Conservation (phyloP, 2,797 vertebrate species). For the Selene dorsalis region DNA sequence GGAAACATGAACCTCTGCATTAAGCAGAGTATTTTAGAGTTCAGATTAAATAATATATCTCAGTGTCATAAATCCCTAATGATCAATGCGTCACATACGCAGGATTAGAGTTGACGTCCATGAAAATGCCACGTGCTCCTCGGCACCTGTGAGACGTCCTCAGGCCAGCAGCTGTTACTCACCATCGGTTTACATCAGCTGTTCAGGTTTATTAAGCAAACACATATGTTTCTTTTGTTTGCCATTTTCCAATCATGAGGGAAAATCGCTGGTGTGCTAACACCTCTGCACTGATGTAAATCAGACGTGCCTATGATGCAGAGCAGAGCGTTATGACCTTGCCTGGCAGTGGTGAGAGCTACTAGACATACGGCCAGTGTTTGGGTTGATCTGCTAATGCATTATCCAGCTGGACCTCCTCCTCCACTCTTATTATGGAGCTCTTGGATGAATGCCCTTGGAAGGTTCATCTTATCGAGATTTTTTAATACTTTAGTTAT, state of each 20-base stretch:
- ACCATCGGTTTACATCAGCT: slow-evolving; percentile 45
- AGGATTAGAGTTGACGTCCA: slow-evolving; percentile 49
- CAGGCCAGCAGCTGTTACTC: slow-evolving; percentile 64
- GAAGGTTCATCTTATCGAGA: neutral
- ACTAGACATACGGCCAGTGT: slow-evolving; percentile 43
- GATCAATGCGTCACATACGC: slow-evolving; percentile 51
- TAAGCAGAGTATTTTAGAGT: neutral
- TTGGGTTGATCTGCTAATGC: slow-evolving; percentile 64
- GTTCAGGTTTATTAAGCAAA: slow-evolving; percentile 45
- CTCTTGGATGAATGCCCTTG: neutral
- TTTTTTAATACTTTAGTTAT: neutral
- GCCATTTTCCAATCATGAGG: slow-evolving; percentile 56
- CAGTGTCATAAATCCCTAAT: slow-evolving; percentile 42
- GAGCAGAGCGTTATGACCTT: slow-evolving; percentile 43
- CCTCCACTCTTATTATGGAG: slow-evolving; percentile 14
- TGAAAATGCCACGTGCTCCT: slow-evolving; percentile 48
- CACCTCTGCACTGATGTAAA: slow-evolving; percentile 68
- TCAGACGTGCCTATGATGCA: slow-evolving; percentile 57
- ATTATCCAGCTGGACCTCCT: slow-evolving; percentile 67
- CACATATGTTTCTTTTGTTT: slow-evolving; percentile 53
- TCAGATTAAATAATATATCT: slow-evolving; percentile 32
- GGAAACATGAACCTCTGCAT: slow-evolving; percentile 32
- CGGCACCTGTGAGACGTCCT: slow-evolving; percentile 50
- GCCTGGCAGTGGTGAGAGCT: slow-evolving; percentile 16
- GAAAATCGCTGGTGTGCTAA: slow-evolving; percentile 61